A percentile compares a stretch with the other conserved stretches of the same genome.
phyloP scores from a whole-genome alignment of 2,797 vertebrate species.

The Furcifer pardalis region DNA sequence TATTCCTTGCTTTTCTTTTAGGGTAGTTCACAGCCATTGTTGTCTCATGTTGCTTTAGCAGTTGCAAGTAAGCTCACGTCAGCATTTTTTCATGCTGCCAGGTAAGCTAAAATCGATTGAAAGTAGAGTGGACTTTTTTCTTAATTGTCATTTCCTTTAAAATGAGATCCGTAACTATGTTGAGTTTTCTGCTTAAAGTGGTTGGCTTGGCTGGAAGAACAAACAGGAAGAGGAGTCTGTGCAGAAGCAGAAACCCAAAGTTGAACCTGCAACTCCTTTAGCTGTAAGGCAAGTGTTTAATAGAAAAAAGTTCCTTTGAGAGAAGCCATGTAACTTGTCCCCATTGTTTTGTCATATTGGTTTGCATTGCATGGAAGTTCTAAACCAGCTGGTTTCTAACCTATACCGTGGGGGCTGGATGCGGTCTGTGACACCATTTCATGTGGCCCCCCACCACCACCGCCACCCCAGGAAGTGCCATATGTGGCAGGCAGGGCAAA shows the following conservation, averaged over 20 bases:
- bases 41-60: constrained; percentile 95
- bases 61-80: constrained; percentile 99
- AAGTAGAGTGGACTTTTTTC: not conserved
- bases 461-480: no score
- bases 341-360: not conserved
- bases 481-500: no score
- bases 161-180: not conserved
- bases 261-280: constrained; percentile 91
- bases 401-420: no score
- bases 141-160: not conserved
- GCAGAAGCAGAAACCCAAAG: constrained; percentile 94
- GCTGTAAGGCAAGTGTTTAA: constrained; percentile 84
- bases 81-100: constrained; percentile 95
- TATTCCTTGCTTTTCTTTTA: constrained; percentile 63
- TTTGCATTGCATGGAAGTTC: not conserved
- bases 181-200: constrained; percentile 76
- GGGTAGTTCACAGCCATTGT: constrained; percentile 93
- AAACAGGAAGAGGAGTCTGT: constrained; percentile 89
- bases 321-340: not conserved
- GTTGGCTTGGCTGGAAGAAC: constrained; percentile 96
- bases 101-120: constrained; percentile 75
- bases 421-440: no score
- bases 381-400: no score
- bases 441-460: no score
- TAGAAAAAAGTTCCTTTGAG: not conserved